These are phyloP conservation scores for Ligdia adustata DNA, from an alignment of 2,888 invertebrate genomes.

Conservation along the genomic window DNA sequence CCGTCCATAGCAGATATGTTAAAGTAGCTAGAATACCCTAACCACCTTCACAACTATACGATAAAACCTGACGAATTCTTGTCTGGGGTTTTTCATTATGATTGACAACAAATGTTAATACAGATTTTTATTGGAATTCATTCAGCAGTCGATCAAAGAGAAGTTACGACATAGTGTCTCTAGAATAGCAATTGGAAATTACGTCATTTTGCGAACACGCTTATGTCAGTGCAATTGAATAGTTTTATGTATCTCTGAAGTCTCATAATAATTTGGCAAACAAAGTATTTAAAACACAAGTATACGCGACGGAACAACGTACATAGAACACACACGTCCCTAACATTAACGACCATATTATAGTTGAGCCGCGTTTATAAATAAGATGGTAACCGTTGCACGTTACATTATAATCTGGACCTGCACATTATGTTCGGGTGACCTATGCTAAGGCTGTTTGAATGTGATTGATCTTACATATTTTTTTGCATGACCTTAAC, in stretches of 20 bases:
- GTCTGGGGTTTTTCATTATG: no score
- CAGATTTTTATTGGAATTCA: conserved; percentile 19
- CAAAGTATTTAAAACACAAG: conserved; percentile 13
- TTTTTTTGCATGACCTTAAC: conserved; percentile 66
- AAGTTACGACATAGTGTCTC: conserved; percentile 13
- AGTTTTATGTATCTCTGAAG: conserved; percentile 3
- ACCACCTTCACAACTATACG: no score
- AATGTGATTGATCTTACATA: conserved; percentile 24
- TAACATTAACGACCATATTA: no score
- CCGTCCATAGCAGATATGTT: no score
- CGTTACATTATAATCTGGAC: not conserved
- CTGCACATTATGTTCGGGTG: conserved; percentile 16
- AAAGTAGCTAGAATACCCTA: no score
- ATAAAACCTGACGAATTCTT: no score
- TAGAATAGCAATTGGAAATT: conserved; percentile 27
- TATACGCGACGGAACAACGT: no score
- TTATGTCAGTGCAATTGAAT: conserved; percentile 2
- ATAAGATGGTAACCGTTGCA: no score
- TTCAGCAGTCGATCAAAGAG: conserved; percentile 12
- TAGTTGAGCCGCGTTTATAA: no score
- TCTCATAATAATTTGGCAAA: conserved; percentile 5
- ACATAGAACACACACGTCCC: no score
- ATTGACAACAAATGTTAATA: no score
- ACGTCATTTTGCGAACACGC: conserved; percentile 20
- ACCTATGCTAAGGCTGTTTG: conserved; percentile 17